Evolutionary conservation across 35 echinoderm and acorn worm genomes (phyloP).

Genomic region (Acanthaster planci): DNA sequence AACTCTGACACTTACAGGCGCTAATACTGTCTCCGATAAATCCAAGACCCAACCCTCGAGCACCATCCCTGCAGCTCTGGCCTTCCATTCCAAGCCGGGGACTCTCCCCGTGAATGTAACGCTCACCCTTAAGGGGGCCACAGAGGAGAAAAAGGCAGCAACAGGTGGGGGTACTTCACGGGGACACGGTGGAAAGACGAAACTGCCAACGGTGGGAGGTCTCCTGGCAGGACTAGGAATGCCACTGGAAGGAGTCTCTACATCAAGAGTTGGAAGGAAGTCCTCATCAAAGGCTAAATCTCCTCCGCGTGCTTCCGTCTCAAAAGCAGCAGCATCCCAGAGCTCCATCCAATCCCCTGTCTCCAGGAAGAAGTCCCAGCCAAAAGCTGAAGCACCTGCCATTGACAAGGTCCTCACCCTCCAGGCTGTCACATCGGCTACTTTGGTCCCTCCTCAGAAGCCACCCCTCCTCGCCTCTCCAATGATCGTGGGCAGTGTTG

Average conservation of each 20-base stretch:
- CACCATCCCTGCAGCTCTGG: background rate
- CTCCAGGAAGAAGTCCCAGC: background rate
- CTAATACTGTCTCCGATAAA: background rate
- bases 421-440: background rate
- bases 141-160: background rate
- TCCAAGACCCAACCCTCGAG: slow-evolving; percentile 7
- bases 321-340: background rate
- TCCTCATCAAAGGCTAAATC: slow-evolving; percentile 16
- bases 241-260: background rate
- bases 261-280: background rate
- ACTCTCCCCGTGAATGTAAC: slow-evolving; percentile 37
- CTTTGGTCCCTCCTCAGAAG: background rate
- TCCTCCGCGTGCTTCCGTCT: slow-evolving; percentile 11
- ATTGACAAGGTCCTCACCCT: background rate
- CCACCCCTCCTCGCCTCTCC: background rate
- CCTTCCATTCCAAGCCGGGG: slow-evolving; percentile 25
- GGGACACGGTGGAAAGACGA: background rate
- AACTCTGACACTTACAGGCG: background rate
- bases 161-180: background rate
- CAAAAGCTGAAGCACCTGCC: background rate
- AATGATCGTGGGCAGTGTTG: background rate
- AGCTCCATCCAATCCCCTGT: background rate
- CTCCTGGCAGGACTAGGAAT: slow-evolving; percentile 25
- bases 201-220: slow-evolving; percentile 13
- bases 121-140: slow-evolving; percentile 21